Evolutionary conservation across 2,113 vertebrate genomes (phyloP).

Genomic region (Calidris pugnax): DNA sequence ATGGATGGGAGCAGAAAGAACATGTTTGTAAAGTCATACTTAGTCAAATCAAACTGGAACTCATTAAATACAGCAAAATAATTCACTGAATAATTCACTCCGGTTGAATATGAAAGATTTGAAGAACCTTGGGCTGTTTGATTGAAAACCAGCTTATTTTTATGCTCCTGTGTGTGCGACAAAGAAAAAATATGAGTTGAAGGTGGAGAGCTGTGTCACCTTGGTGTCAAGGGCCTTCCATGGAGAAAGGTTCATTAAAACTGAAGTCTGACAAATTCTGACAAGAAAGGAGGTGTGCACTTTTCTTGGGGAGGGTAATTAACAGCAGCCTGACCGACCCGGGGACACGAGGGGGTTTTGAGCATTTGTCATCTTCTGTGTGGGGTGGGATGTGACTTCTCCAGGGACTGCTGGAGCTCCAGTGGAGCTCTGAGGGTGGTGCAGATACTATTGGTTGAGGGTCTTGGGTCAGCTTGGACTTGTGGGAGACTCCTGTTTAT

Average conservation of each 20-base stretch:
- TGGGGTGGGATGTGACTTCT: not conserved
- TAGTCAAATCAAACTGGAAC: conserved; percentile 28
- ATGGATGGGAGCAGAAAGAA: conserved; percentile 35
- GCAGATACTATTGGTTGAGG: not conserved
- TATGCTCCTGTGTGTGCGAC: conserved; percentile 5
- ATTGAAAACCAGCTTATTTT: conserved; percentile 54
- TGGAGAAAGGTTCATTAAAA: not conserved
- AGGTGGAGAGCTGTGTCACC: conserved; percentile 7
- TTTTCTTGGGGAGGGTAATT: not conserved
- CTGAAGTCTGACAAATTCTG: not conserved
- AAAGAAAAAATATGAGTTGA: conserved; percentile 3
- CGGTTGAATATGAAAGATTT: conserved; percentile 2
- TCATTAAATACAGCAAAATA: conserved; percentile 60
- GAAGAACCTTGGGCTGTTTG: conserved; percentile 49
- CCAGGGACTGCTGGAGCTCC: not conserved
- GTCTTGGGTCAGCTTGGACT: not conserved
- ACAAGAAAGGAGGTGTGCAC: fast-evolving
- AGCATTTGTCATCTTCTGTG: not conserved
- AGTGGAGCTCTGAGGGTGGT: not conserved
- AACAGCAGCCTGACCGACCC: fast-evolving
- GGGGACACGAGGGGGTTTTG: fast-evolving
- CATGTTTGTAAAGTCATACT: conserved; percentile 8
- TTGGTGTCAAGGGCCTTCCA: not conserved
- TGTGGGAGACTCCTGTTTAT: fast-evolving
- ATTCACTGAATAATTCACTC: conserved; percentile 59